A percentile compares a stretch with the other conserved stretches of the same genome.
These are phyloP conservation scores for Vulpes ferrilata DNA, from an alignment of 2,113 vertebrate genomes.

Conservation along the genomic window DNA sequence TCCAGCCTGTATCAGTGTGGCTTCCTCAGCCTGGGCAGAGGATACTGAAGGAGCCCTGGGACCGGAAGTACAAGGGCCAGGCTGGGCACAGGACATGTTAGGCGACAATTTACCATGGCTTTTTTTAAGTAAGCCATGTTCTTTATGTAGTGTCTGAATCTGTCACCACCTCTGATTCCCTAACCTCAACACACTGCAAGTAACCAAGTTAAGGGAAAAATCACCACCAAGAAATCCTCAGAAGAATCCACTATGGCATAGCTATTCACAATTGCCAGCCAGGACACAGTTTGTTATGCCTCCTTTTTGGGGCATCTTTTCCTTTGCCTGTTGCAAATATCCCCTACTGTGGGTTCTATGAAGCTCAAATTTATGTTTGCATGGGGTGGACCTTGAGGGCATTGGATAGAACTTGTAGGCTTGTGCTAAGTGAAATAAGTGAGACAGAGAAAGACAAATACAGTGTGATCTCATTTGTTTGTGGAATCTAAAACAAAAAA, in stretches of 20 bases:
- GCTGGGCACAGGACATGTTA: not conserved
- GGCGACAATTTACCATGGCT: slow-evolving; percentile 13
- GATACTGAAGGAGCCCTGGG: not conserved
- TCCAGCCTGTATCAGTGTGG: slow-evolving; percentile 59
- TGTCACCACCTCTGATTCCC: not conserved
- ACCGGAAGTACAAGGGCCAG: slow-evolving; percentile 51
- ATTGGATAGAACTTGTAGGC: not conserved
- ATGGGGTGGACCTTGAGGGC: not conserved
- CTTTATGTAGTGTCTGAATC: not conserved
- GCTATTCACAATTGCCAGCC: not conserved
- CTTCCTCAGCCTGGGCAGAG: slow-evolving; percentile 51
- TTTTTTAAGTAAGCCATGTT: slow-evolving; percentile 26
- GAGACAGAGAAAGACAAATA: not conserved
- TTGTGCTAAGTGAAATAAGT: not conserved
- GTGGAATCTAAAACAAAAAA: not conserved
- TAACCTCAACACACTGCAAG: not conserved
- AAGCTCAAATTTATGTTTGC: not conserved
- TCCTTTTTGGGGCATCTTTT: not conserved
- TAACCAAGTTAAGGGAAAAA: not conserved
- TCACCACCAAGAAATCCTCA: not conserved
- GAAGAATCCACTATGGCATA: not conserved
- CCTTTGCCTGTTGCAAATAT: not conserved
- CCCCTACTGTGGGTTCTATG: not conserved
- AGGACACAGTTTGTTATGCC: not conserved
- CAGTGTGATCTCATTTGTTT: not conserved